Base-by-base conservation (phyloP, 1,140 invertebrate genomes). In the Drosophila obscura region DNA sequence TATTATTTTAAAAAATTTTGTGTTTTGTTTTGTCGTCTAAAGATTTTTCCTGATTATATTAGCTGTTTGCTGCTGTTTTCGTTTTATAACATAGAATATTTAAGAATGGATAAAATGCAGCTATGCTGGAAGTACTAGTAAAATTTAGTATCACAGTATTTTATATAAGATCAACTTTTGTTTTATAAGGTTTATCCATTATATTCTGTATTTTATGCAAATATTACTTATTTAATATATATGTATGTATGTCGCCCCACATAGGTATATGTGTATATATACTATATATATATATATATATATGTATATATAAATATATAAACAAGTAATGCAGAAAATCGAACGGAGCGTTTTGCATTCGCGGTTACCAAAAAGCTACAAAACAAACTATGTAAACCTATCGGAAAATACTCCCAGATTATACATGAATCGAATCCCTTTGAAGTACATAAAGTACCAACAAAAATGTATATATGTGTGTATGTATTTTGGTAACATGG, bases 71-170 rank as follows among this genome's bases (percentile, higher is more conserved):
- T 75, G 72, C 55, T 59, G 16, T 62, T 50, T 28, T 74, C 53
- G 11, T 62, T 53, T n/a, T 9, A 51, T 66, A 77, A 80, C 68
- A 91, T 84, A 90, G 79, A 90, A 90, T 91, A 91, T 91, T 91
- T 90, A 84, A 91, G 90, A 91, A 91, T 91, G 90, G 84, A 91
- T 90, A 90, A 91, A 91, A 91, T 91, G 90, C 90, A 91, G 90
- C 90, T 91, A 90, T 91, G 90, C 90, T 91, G 90, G 90, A 91
- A 91, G 88, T 91, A 91, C 90, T 91, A 91, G 90, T 91, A 90
- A 91, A 91, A 90, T 90, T 90, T 91, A 90, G 90, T 91, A 91
- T 91, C 90, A 91, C 90, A 91, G 90, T 91, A 91, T 91, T 91
- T 91, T 91, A 87, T 91, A 79, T 91, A 91, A 91, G 90, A 84